These are phyloP conservation scores for Leptopilina myrica DNA, from an alignment of 2,888 invertebrate species.

Conservation along the genomic window DNA sequence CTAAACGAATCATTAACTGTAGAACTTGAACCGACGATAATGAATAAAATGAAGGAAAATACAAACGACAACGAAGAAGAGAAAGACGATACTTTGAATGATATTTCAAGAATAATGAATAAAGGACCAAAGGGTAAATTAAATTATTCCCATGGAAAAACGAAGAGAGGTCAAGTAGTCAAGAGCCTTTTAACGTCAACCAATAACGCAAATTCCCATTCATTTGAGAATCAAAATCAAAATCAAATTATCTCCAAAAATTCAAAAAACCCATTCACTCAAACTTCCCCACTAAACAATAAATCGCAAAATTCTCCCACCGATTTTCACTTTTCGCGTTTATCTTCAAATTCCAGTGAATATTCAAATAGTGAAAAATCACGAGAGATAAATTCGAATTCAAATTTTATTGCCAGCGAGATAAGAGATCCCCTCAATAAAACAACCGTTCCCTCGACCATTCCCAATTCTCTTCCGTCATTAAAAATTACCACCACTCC, in stretches of 20 bases:
- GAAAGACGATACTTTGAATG: constrained; percentile 1
- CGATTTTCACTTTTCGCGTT: neutral
- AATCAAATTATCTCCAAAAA: no score
- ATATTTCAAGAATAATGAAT: constrained; percentile 8
- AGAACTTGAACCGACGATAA: neutral
- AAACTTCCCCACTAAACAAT: no score
- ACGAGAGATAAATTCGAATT: neutral
- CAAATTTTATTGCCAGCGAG: constrained; percentile 1
- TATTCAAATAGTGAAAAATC: neutral
- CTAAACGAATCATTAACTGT: neutral
- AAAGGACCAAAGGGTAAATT: neutral
- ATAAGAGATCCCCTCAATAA: constrained; percentile 8
- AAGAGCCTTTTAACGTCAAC: neutral
- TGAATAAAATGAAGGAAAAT: neutral
- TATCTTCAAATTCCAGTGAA: constrained; percentile 1
- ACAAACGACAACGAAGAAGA: neutral
- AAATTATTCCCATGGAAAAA: neutral
- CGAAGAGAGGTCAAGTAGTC: neutral
- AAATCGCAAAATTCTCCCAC: neutral
- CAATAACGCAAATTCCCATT: neutral
- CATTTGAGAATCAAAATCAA: neutral
- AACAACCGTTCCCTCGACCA: neutral
- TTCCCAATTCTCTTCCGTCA: neutral
- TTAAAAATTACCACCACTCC: neutral
- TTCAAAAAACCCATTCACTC: no score